Conservation (phyloP, 1,140 invertebrate genomes). For the Apis dorsata region DNA sequence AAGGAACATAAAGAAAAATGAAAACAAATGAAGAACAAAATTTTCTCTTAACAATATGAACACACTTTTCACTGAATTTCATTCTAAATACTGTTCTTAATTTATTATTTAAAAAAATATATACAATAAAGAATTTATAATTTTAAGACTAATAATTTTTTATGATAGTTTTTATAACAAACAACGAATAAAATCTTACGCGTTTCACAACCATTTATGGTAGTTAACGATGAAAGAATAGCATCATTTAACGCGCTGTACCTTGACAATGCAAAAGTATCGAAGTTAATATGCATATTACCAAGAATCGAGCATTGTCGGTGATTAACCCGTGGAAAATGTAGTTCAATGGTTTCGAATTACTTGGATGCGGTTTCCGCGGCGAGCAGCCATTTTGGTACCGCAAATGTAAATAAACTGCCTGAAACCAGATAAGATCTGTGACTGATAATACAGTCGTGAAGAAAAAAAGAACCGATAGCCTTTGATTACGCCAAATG, state of each 20-base stretch:
- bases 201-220: neutral
- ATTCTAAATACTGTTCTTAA: neutral
- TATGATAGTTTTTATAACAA: neutral
- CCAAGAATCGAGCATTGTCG: conserved; percentile 30
- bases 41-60: neutral
- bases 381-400: conserved; percentile 56
- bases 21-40: neutral
- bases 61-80: no score
- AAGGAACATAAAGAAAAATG: no score
- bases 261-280: neutral
- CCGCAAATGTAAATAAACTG: conserved; percentile 51
- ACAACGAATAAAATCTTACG: neutral
- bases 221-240: neutral
- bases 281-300: conserved; percentile 28
- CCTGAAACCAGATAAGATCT: conserved; percentile 44
- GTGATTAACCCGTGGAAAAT: conserved; percentile 62
- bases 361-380: conserved; percentile 56
- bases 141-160: neutral
- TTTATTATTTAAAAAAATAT: neutral
- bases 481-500: neutral
- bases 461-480: conserved; percentile 4
- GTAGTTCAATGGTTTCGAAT: conserved; percentile 61
- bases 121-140: neutral
- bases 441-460: conserved; percentile 36
- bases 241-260: neutral